phyloP scores from a whole-genome alignment of 92 coral and sea anemone genomes.

The Zoanthus gigantus region DNA sequence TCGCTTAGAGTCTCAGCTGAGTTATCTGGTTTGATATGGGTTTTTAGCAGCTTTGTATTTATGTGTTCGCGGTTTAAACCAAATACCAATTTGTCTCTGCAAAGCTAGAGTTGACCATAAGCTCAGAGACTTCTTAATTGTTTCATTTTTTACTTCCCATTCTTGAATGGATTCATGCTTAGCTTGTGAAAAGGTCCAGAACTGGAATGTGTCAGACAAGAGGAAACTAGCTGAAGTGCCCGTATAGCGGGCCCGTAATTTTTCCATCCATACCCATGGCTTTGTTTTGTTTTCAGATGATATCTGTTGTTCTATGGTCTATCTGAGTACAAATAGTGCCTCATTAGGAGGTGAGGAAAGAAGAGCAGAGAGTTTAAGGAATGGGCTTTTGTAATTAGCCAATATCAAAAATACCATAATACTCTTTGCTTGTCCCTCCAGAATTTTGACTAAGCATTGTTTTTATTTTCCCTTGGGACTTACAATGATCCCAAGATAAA shows the following conservation, averaged over 20 bases:
- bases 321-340: slow-evolving; percentile 16
- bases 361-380: not conserved
- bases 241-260: not conserved
- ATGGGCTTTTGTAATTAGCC: not conserved
- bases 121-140: no score
- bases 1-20: slow-evolving; percentile 37
- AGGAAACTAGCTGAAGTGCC: no score
- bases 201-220: no score
- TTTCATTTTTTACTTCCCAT: no score
- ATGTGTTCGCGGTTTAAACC: slow-evolving; percentile 11
- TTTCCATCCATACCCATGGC: slow-evolving; percentile 43
- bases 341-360: not conserved
- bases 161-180: no score
- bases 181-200: no score
- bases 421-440: no score
- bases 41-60: slow-evolving; percentile 56
- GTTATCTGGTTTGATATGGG: slow-evolving; percentile 60
- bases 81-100: not conserved
- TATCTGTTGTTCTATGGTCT: slow-evolving; percentile 11
- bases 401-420: no score
- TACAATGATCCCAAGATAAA: no score
- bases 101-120: no score
- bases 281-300: not conserved
- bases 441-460: no score
- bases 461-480: no score